These are phyloP conservation scores for Myripristis murdjan DNA, from an alignment of 2,797 vertebrate genomes.

Conservation along the genomic window DNA sequence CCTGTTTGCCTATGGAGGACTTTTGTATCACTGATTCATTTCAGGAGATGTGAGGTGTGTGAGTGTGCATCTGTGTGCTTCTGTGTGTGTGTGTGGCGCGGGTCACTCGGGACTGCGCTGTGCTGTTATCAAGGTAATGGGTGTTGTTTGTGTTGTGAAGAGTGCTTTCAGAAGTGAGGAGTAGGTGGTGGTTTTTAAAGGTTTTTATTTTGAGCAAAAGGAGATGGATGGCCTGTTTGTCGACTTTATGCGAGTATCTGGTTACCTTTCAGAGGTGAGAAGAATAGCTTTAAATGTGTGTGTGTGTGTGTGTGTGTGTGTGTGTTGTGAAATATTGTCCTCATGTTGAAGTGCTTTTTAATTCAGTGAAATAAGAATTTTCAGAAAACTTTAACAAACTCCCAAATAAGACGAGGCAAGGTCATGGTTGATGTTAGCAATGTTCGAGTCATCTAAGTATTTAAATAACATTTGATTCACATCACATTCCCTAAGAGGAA, in stretches of 20 bases:
- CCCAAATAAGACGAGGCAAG: neutral
- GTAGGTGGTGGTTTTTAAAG: neutral
- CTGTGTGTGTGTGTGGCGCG: slow-evolving; percentile 21
- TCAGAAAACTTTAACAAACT: neutral
- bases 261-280: neutral
- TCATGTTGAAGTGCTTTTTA: too few relatives aligned
- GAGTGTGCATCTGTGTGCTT: slow-evolving; percentile 1
- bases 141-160: slow-evolving; percentile 28
- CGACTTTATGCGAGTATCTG: neutral
- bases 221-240: neutral
- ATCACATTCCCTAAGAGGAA: too few relatives aligned
- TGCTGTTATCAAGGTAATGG: slow-evolving; percentile 12
- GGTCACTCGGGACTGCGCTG: neutral
- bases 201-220: neutral
- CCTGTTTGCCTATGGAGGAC: slow-evolving; percentile 52
- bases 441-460: too few relatives aligned
- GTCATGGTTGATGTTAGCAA: too few relatives aligned
- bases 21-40: slow-evolving; percentile 41
- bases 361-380: neutral
- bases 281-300: neutral
- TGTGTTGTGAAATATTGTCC: too few relatives aligned
- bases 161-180: neutral
- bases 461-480: too few relatives aligned
- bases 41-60: slow-evolving; percentile 18
- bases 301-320: too few relatives aligned